Base-by-base conservation (phyloP, 2,888 invertebrate genomes). In the Phania funesta region DNA sequence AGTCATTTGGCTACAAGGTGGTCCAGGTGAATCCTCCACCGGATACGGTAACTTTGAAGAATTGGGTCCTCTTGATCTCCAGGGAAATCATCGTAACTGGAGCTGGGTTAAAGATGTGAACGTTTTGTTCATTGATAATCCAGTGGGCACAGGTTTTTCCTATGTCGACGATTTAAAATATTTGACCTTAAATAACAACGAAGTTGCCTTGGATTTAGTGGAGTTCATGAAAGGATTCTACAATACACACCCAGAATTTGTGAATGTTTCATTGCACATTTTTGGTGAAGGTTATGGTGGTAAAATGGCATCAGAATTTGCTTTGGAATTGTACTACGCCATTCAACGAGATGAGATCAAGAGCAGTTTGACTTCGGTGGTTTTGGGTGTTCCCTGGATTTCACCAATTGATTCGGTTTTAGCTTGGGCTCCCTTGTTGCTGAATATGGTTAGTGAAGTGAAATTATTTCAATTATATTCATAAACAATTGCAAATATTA, bases 271-370 rank as follows among this genome's bases (percentile, higher is more conserved):
- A 0, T 92, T 96, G 41, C 97, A 97, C 88, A 96, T 98, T 81
- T 95, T 96, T 87, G 95, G 95, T 26, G 97, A 98, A 90, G 97
- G 97, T 0, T 98, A 98, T 89, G 98, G 98, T 20, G 98, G 97
- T 1, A 98, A 98, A 92, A 97, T 97, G 97, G 95, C 96, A 0
- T 94, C 95, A 0, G 96, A 96, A 86, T 97, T 97, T 89, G 96
- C 95, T 89, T 92, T 87, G 41, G 89, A 90, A 79, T 83, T 91
- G 20, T 85, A 90, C 71, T 87, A 95, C 94, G 94, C 94, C n/a
- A 93, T 95, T 85, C 87, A 92, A 83, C 90, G 90, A 0, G 93
- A 93, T 0, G 92, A 92, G 41, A 93, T 96, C 29, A 91, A 92
- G 52, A 94, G 94, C 44, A 95, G 95, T 85, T 92, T 98, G 62